Evolutionary conservation across 1,140 invertebrate species (phyloP).

Genomic region (Heterodera carotae): DNA sequence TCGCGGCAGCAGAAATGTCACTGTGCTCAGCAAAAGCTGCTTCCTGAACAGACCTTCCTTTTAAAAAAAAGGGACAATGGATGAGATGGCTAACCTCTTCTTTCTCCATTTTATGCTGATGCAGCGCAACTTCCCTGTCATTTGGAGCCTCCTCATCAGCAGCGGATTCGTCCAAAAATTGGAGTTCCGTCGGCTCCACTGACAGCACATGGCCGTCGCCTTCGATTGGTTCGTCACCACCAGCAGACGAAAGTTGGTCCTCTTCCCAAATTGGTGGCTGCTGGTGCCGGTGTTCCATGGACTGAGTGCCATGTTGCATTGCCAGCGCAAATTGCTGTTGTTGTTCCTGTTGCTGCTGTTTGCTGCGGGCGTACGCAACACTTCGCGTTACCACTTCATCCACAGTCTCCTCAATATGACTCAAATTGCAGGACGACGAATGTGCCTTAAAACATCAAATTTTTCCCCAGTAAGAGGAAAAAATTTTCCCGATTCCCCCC

Average conservation of each 20-base stretch:
- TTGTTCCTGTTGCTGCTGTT: constrained; percentile 10
- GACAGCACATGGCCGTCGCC: background rate
- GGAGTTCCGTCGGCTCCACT: background rate
- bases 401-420: constrained; percentile 39
- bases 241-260: background rate
- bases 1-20: background rate
- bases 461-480: too few species aligned
- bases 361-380: constrained; percentile 34
- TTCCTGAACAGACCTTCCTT: background rate
- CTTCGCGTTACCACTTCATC: constrained; percentile 38
- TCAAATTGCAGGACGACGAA: constrained; percentile 31
- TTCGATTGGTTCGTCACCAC: background rate
- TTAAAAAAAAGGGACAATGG: background rate
- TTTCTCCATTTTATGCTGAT: background rate
- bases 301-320: background rate
- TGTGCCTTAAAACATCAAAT: constrained; percentile 8
- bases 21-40: background rate
- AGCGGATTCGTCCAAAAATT: background rate
- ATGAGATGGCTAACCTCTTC: background rate
- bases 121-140: background rate
- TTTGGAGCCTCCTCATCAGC: background rate
- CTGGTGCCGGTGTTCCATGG: constrained; percentile 13
- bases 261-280: constrained; percentile 12
- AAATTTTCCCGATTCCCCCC: too few species aligned
- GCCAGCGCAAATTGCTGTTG: constrained; percentile 1